A percentile compares a stretch with the other conserved stretches of the same genome.
Conservation (phyloP, 2,888 invertebrate species). For the Chaetogeoica ovagalla region DNA sequence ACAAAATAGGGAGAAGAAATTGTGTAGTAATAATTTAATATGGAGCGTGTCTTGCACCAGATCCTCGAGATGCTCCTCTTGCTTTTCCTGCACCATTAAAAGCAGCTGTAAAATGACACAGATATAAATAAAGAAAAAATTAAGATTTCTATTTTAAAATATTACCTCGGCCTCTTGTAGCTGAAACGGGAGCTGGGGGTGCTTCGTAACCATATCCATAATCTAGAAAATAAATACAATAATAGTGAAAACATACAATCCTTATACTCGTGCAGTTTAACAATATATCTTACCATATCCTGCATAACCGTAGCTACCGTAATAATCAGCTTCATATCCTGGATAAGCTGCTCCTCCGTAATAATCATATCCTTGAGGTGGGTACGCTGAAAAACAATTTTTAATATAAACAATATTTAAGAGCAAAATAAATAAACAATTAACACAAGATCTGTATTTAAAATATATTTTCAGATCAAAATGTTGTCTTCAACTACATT, state of each 20-base stretch:
- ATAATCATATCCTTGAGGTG: conserved; percentile 51
- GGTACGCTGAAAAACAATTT: conserved; percentile 36
- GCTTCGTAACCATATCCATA: conserved; percentile 52
- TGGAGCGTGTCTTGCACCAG: conserved; percentile 51
- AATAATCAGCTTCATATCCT: conserved; percentile 49
- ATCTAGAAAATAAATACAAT: conserved; percentile 21
- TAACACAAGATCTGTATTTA: background rate
- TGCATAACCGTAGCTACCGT: conserved; percentile 45
- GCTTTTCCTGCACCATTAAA: conserved; percentile 50
- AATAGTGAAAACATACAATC: background rate
- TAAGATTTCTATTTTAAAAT: background rate
- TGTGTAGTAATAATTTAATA: conserved; percentile 29
- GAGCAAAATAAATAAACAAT: background rate
- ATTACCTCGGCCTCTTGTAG: conserved; percentile 46
- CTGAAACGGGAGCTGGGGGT: conserved; percentile 46
- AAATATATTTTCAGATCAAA: background rate
- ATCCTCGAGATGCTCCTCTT: conserved; percentile 48
- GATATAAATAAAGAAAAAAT: background rate
- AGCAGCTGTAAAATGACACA: conserved; percentile 32
- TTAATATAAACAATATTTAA: background rate
- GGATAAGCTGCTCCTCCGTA: conserved; percentile 47
- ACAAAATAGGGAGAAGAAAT: conserved; percentile 20
- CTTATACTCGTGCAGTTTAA: too few relatives aligned
- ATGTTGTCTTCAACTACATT: conserved; percentile 1
- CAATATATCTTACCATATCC: conserved; percentile 34